Percentiles rank a stretch among this genome's conserved stretches.
phyloP scores from a whole-genome alignment of 92 coral and sea anemone species.

The Porites rus region DNA sequence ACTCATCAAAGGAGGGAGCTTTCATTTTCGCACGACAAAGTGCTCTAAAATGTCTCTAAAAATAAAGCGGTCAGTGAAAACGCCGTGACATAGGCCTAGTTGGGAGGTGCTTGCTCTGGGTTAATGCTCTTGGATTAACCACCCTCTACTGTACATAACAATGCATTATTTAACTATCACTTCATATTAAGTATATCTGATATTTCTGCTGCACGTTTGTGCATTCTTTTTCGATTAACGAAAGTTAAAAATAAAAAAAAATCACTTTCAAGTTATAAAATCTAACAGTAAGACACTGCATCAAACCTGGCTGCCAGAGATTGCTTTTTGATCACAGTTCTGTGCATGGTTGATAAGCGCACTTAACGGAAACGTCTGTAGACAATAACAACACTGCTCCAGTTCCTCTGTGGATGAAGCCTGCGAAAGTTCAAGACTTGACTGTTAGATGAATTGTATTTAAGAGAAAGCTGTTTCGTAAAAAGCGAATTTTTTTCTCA shows the following conservation, averaged over 20 bases:
- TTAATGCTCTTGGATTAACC: no score
- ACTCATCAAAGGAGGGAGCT: no score
- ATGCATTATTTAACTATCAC: no score
- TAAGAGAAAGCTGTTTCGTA: neutral
- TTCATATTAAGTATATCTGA: no score
- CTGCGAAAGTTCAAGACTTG: neutral
- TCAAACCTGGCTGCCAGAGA: slow-evolving; percentile 20
- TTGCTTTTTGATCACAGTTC: slow-evolving; percentile 46
- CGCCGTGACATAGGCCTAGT: no score
- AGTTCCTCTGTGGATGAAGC: slow-evolving; percentile 16
- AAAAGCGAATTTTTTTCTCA: neutral
- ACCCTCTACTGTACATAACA: no score
- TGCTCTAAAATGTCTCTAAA: no score
- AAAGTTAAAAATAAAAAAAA: neutral
- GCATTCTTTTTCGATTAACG: no score
- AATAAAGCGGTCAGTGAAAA: no score
- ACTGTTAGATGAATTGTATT: neutral
- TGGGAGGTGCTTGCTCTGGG: no score
- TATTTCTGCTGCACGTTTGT: no score
- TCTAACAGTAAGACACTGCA: neutral
- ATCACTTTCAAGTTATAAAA: neutral
- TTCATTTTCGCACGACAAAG: no score
- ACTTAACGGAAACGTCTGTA: slow-evolving; percentile 40
- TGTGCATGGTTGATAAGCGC: slow-evolving; percentile 44
- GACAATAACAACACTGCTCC: slow-evolving; percentile 66